Evolutionary conservation across 2,888 invertebrate genomes (phyloP).

Genomic region (Liodrosophila aerea): DNA sequence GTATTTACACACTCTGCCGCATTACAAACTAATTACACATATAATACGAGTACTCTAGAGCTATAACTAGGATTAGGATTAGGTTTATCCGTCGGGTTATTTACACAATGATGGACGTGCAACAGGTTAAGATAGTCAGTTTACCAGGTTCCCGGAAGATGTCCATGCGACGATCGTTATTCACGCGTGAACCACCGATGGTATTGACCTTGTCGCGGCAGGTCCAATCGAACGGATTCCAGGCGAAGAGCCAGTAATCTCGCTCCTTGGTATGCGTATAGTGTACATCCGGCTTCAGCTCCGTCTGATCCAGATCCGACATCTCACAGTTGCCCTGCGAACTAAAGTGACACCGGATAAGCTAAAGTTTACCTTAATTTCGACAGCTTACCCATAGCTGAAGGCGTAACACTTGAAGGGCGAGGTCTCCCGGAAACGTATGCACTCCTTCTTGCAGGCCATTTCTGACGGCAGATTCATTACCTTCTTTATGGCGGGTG

Average conservation of each 20-base stretch:
- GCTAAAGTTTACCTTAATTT: fast-evolving
- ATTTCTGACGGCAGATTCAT: constrained; percentile 86
- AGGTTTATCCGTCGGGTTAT: constrained; percentile 54
- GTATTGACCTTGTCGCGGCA: constrained; percentile 84
- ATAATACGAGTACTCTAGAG: constrained; percentile 22
- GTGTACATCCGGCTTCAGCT: constrained; percentile 88
- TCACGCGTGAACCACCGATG: constrained; percentile 81
- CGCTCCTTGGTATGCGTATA: constrained; percentile 86
- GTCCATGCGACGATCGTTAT: constrained; percentile 83
- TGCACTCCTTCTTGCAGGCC: constrained; percentile 88
- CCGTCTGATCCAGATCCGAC: constrained; percentile 90
- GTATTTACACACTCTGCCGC: constrained; percentile 50
- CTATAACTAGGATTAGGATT: not conserved
- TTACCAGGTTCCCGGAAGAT: constrained; percentile 83
- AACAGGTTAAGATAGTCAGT: constrained; percentile 81
- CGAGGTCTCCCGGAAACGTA: constrained; percentile 83
- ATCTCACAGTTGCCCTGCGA: constrained; percentile 87
- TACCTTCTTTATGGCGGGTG: constrained; percentile 86
- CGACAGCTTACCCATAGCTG: constrained; percentile 85
- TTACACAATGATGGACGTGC: constrained; percentile 81
- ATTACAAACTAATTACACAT: constrained; percentile 50
- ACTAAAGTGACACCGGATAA: constrained; percentile 42
- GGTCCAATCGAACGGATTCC: constrained; percentile 89
- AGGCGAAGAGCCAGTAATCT: constrained; percentile 89
- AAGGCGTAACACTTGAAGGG: constrained; percentile 89